Base-by-base conservation (phyloP, 2,888 invertebrate genomes). In the Coecobrya sp. region DNA sequence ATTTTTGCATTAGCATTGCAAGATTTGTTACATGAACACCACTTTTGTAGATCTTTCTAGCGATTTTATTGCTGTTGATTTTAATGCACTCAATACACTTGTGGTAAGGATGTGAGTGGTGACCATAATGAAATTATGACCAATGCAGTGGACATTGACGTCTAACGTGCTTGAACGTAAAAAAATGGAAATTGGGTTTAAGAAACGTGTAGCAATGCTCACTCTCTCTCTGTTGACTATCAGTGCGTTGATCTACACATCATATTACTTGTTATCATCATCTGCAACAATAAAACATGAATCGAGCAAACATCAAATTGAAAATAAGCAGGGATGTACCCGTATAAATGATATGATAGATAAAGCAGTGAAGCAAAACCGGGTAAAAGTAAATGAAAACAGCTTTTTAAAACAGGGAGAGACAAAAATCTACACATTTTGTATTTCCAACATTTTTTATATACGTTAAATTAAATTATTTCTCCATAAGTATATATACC, bases 171-270 rank as follows among this genome's bases (percentile, higher is more conserved):
- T n/a, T 16, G 11, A 2, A 68, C 16, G 30, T 49, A 36, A 5
- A 42, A 30, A 13, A 45, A 22, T 76, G 5, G 19, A 36, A 36
- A 36, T 36, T 36, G 16, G 3, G 25, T 49, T 49, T 11, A 76
- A 45, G 19, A 73, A 70, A 76, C 11, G 25, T 49, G 45, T 16
- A 30, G 30, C 45, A 45, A 11, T 76, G 73, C 5, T n/a, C n/a
- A n/a, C n/a, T n/a, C n/a, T n/a, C n/a, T n/a, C n/a, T n/a, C 42
- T 73, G 73, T n/a, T 73, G 73, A 25, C 76, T 82, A 82, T 82
- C 81, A 55, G 30, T 55, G 30, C 59, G 36, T n/a, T 30, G 59
- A 82, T 82, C 81, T 82, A 82, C 81, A 82, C 81, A 82, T 55
- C 59, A 22, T 82, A 82, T 55, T 82, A 82, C 81, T 82, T 59